phyloP scores from a whole-genome alignment of 2,113 vertebrate genomes.

The Centrocercus urophasianus region DNA sequence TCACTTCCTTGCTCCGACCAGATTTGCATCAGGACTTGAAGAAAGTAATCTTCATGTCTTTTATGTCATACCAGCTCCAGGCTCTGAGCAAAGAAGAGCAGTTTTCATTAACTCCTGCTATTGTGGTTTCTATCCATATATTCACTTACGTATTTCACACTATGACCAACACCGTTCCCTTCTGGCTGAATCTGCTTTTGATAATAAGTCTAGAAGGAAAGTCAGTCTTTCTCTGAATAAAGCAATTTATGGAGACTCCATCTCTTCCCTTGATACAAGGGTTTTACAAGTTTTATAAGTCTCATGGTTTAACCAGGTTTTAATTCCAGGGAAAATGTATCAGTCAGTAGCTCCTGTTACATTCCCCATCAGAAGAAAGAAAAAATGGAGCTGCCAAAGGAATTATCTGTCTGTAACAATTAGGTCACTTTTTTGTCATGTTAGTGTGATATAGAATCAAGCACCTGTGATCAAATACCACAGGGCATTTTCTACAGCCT shows the following conservation, averaged over 20 bases:
- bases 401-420: not conserved
- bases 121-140: not conserved
- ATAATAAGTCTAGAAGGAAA: not conserved
- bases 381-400: not conserved
- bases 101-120: not conserved
- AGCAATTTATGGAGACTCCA: not conserved
- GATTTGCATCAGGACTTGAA: not conserved
- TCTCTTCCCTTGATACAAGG: not conserved
- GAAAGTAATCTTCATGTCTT: not conserved
- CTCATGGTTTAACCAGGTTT: not conserved
- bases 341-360: not conserved
- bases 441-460: not conserved
- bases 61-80: not conserved
- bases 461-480: not conserved
- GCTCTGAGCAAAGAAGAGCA: not conserved
- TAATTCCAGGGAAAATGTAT: not conserved
- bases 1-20: not conserved
- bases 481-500: not conserved
- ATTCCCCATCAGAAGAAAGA: not conserved
- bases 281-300: not conserved
- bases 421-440: not conserved
- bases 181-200: not conserved
- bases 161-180: not conserved
- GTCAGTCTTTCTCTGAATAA: not conserved
- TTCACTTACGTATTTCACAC: not conserved